Evolutionary conservation across 2,797 vertebrate species (phyloP).

Genomic region (Eulemur coronatus): DNA sequence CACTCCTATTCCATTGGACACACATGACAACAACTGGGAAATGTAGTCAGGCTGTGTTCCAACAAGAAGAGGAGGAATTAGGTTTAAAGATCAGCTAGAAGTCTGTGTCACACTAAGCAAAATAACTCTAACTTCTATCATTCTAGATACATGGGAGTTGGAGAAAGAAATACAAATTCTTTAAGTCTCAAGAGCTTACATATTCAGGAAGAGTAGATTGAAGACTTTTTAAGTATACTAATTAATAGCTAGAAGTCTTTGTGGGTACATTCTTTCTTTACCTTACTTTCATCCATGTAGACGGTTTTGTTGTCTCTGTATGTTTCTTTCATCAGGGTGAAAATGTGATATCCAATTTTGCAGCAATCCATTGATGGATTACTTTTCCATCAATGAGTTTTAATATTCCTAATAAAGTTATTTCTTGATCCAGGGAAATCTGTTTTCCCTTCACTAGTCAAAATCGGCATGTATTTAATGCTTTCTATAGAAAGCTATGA

Average conservation of each 20-base stretch:
- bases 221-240: not conserved
- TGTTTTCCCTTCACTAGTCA: not conserved
- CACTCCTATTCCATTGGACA: not conserved
- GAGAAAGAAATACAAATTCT: not conserved
- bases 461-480: not conserved
- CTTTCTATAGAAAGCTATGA: not conserved
- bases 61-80: not conserved
- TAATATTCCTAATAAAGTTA: not conserved
- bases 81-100: not conserved
- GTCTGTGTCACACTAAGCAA: not conserved
- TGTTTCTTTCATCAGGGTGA: not conserved
- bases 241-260: not conserved
- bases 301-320: not conserved
- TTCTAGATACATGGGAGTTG: not conserved
- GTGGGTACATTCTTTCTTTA: not conserved
- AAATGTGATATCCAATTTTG: not conserved
- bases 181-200: not conserved
- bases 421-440: not conserved
- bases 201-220: not conserved
- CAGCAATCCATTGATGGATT: too few relatives aligned
- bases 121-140: not conserved
- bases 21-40: not conserved
- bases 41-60: not conserved
- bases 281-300: not conserved
- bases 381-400: slow-evolving; percentile 4